phyloP scores from a whole-genome alignment of 1,140 invertebrate species.

The Drosophila suzukii region DNA sequence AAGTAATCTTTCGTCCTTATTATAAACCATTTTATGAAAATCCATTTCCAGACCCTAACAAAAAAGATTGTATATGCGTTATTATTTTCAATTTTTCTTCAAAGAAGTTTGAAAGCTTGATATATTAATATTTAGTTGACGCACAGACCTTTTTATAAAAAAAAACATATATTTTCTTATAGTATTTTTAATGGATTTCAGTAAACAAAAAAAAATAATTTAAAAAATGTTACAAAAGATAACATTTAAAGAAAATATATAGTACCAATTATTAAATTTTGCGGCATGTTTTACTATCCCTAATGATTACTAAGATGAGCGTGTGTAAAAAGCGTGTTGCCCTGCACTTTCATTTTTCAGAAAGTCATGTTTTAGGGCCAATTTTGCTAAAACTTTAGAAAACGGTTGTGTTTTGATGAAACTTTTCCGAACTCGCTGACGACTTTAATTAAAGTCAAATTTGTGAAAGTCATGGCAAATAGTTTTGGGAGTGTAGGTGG shows the following conservation, averaged over 20 bases:
- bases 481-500: constrained; percentile 19
- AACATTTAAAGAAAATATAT: neutral
- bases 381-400: constrained; percentile 6
- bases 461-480: constrained; percentile 24
- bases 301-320: neutral
- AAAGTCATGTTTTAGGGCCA: constrained; percentile 5
- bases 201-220: no score
- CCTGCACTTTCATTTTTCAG: neutral
- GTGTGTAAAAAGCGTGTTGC: neutral
- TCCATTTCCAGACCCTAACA: no score
- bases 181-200: no score
- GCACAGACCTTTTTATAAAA: no score
- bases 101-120: no score
- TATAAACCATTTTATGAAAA: neutral
- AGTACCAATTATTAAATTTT: no score
- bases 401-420: constrained; percentile 9
- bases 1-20: neutral
- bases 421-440: constrained; percentile 13
- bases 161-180: no score
- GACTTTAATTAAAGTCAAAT: constrained; percentile 35
- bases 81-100: no score
- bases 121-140: neutral
- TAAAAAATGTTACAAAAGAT: no score
- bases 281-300: no score
- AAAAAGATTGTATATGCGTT: no score